A percentile compares a stretch with the other conserved stretches of the same genome.
Conservation (phyloP, 2,113 vertebrate genomes). For the Abramis brama region DNA sequence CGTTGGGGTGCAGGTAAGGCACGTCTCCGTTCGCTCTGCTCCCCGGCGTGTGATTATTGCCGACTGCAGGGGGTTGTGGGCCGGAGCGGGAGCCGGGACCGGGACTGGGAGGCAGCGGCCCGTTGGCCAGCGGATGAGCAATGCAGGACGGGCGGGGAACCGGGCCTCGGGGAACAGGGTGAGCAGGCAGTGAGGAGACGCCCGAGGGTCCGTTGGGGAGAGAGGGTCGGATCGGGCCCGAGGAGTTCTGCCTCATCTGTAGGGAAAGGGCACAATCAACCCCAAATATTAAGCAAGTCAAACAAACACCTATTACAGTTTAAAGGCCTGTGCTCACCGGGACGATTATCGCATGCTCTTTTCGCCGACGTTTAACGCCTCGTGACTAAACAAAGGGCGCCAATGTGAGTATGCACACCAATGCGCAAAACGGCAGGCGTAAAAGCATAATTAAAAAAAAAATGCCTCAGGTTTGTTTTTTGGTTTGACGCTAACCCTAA, state of each 20-base stretch:
- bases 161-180: constrained; percentile 69
- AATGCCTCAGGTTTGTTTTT: no score
- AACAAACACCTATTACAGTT: not conserved
- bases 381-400: no score
- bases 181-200: constrained; percentile 85
- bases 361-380: no score
- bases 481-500: no score
- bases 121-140: constrained; percentile 82
- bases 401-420: no score
- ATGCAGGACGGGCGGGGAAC: constrained; percentile 72
- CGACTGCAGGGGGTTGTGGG: constrained; percentile 84
- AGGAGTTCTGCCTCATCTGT: constrained; percentile 89
- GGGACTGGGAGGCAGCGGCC: constrained; percentile 85
- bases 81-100: constrained; percentile 82
- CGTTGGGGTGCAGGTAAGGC: constrained; percentile 98
- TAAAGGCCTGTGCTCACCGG: no score
- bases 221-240: constrained; percentile 84
- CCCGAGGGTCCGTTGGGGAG: constrained; percentile 89
- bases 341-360: no score
- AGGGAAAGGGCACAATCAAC: constrained; percentile 38
- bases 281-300: not conserved
- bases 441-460: no score
- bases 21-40: constrained; percentile 96
- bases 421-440: no score
- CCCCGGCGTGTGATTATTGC: constrained; percentile 88